These are phyloP conservation scores for Nemotelus pantherinus DNA, from an alignment of 2,888 invertebrate genomes.

Conservation along the genomic window DNA sequence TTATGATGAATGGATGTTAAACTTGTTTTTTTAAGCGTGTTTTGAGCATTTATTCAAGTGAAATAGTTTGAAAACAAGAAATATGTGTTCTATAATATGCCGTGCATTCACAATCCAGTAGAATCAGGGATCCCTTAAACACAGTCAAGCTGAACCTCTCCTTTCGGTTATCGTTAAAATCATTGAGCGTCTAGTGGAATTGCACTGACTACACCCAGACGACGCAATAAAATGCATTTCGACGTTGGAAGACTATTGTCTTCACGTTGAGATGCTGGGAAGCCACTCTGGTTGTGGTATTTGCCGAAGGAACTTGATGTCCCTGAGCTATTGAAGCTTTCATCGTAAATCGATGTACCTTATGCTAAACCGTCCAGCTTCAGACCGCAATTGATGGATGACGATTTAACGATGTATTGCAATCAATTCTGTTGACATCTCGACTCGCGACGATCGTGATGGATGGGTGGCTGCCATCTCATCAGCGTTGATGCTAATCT, in stretches of 20 bases:
- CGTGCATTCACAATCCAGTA: neutral
- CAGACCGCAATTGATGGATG: slow-evolving; percentile 60
- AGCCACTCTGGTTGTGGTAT: slow-evolving; percentile 1
- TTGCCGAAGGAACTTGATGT: slow-evolving; percentile 19
- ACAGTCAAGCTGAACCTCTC: neutral
- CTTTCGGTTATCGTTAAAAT: neutral
- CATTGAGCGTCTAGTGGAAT: slow-evolving; percentile 14
- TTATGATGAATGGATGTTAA: no score
- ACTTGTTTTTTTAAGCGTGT: no score
- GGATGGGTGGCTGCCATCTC: slow-evolving; percentile 27
- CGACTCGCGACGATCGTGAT: slow-evolving; percentile 1
- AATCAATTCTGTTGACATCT: slow-evolving; percentile 61
- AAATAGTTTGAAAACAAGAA: no score
- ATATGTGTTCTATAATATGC: no score
- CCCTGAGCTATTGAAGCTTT: slow-evolving; percentile 31
- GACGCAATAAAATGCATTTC: slow-evolving; percentile 35
- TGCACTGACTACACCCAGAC: slow-evolving; percentile 36
- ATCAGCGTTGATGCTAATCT: slow-evolving; percentile 40
- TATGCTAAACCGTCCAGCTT: slow-evolving; percentile 26
- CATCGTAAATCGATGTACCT: slow-evolving; percentile 23
- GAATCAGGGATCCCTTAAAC: slow-evolving; percentile 8
- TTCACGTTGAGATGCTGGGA: neutral
- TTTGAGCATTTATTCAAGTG: no score
- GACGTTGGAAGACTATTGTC: slow-evolving; percentile 30
- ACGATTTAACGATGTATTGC: slow-evolving; percentile 62